These are phyloP conservation scores for Albula goreensis DNA, from an alignment of 2,113 vertebrate species.

Conservation along the genomic window DNA sequence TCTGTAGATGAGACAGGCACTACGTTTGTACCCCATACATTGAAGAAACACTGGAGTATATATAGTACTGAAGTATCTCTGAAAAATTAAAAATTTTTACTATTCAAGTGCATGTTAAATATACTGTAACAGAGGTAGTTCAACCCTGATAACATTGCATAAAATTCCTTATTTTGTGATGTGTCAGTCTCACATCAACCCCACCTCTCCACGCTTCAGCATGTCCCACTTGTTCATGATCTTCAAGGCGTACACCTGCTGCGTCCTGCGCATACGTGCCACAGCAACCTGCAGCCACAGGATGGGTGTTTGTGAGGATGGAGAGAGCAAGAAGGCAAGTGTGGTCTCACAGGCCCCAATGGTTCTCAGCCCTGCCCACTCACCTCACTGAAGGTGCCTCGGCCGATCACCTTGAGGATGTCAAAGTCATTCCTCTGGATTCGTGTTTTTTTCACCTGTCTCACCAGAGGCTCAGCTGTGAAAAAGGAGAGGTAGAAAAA, in stretches of 20 bases:
- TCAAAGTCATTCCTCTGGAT: constrained; percentile 81
- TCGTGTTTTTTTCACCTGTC: constrained; percentile 72
- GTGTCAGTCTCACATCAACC: neutral
- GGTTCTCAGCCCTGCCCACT: constrained; percentile 28
- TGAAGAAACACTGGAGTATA: too few relatives aligned
- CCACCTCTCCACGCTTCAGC: constrained; percentile 80
- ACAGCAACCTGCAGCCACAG: constrained; percentile 72
- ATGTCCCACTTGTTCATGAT: constrained; percentile 90
- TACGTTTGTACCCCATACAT: too few relatives aligned
- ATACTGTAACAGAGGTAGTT: too few relatives aligned
- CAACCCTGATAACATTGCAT: too few relatives aligned
- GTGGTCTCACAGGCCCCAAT: too few relatives aligned
- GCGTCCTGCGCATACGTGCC: constrained; percentile 73
- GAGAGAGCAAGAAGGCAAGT: neutral
- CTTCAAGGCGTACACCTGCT: constrained; percentile 83
- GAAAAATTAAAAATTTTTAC: too few relatives aligned
- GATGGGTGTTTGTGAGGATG: too few relatives aligned
- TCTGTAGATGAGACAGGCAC: neutral
- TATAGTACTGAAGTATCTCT: neutral
- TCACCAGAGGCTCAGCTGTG: constrained; percentile 70
- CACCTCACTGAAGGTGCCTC: constrained; percentile 86
- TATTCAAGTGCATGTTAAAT: too few relatives aligned
- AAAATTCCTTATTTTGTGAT: neutral
- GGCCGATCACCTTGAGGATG: constrained; percentile 83
- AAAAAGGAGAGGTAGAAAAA: constrained; percentile 17